Base-by-base conservation (phyloP, 2,113 vertebrate genomes). In the Nesoenas mayeri region DNA sequence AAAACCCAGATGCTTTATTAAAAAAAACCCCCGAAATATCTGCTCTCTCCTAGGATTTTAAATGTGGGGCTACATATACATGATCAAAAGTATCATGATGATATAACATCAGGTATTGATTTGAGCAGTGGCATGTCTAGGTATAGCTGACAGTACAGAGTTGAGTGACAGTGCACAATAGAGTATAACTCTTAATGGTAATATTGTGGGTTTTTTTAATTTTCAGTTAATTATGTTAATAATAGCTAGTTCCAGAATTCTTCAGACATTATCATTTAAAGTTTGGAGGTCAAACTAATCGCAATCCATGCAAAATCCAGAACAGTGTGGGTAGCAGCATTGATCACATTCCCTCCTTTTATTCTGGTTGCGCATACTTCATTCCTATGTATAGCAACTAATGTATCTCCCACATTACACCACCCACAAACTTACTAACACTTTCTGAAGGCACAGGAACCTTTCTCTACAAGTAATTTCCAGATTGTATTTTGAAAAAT, bases 371-470 rank as follows among this genome's bases (percentile, higher is more conserved):
- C 54, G n/a, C 40, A 87, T 73, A 61, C 50, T 79, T 89, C 79
- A 65, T 83, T 96, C 66, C 93, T 93, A 85, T 95, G 83, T 89
- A 93, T 92, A 97, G 91, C 40, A 89, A 85, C 88, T 91, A 89
- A 85, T 91, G 32, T 40, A 75, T 89, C 88, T 93, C 79, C 93
- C 89, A 95, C 91, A 57, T 93, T 86, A 90, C 82, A 85, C 81
- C 54, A 67, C 84, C 94, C 38, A 91, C 83, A 38, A 57, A 38
- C 61, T 89, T 62, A 88, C 64, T 87, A 79, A 89, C 87, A 93
- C 85, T 93, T 86, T 91, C 73, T 85, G 51, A 97, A 96, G 84
- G 84, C 67, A 90, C 50, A 77, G 57, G 19, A 88, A 82, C 56
- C 44, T 81, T 96, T 71, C 48, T 53, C 61, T 81, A 83, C 47